Evolutionary conservation across 2,888 invertebrate genomes (phyloP), one percentile per base, ranked within the genome.

Genomic region (Cordilura impudica): DNA sequence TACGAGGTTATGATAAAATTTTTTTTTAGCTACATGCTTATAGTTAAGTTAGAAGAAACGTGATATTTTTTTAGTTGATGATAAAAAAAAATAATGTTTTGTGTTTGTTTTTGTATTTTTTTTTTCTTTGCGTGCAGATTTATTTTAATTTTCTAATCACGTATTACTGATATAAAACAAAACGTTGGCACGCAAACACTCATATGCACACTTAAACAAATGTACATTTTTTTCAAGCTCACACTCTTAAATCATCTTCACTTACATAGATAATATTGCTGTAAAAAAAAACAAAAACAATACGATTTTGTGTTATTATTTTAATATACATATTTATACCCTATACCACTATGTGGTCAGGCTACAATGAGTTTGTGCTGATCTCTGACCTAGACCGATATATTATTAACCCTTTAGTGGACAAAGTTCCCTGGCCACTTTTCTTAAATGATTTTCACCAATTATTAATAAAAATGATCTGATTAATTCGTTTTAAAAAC

Each of bases 101-200:
- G 16, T 35, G 16, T 53, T 72, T 66, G 60, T 10, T 54, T 53
- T 18, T 19, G 12, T 54, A 10, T 61, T 73, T 63, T 29, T 29
- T 12, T 45, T 47, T 18, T 35, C 3, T 54, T 53, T 49, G 12
- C 21, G 19, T 8, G 21, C 4, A 51, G 26, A 35, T n/a, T 47
- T 53, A 8, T 66, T 21, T 75, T 73, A 60, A 43, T 60, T 80
- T 76, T 76, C 69, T 16, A 43, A 54, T 73, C 76, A 80, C 78
- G 78, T 79, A 66, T 79, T 75, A 73, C 39, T 63, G 58, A 65
- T 69, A 76, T 76, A 67, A 79, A 79, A 80, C 76, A 76, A 80
- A 76, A 76, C 71, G 74, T 71, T 75, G 47, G 66, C 61, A 67
- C 66, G 75, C 71, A 71, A 75, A 61, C 58, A 54, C 51, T 79